Percentiles rank a stretch among this genome's conserved stretches.
Evolutionary conservation across 2,888 invertebrate genomes (phyloP).

Genomic region (Thyatira batis): DNA sequence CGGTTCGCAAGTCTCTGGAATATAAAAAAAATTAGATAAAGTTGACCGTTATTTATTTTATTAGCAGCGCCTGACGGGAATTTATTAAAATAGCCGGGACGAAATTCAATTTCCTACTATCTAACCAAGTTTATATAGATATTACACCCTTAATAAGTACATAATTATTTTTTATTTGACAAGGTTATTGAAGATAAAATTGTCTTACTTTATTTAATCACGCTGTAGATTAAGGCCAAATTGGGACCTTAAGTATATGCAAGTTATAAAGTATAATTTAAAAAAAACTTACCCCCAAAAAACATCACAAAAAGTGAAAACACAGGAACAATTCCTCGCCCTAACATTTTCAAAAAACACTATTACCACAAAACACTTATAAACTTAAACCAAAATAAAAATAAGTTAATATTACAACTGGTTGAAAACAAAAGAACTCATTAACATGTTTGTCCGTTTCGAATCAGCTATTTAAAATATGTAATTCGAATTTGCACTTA

Average conservation of each 20-base stretch:
- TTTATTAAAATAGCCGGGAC: constrained; percentile 21
- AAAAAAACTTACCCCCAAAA: constrained; percentile 61
- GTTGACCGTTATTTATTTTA: constrained; percentile 1
- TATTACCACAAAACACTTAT: constrained; percentile 36
- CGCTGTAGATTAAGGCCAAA: no score
- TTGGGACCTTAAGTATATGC: no score
- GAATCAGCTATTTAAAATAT: constrained; percentile 12
- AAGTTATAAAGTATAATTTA: background rate
- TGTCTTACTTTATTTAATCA: no score
- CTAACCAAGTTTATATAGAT: background rate
- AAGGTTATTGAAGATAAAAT: no score
- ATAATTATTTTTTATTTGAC: no score
- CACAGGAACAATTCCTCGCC: constrained; percentile 45
- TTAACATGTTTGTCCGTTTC: background rate
- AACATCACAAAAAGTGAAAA: constrained; percentile 47
- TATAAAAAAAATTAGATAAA: background rate
- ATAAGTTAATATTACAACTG: constrained; percentile 5
- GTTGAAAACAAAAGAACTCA: constrained; percentile 3
- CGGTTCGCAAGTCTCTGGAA: background rate
- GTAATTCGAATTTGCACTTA: constrained; percentile 20
- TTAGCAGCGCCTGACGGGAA: constrained; percentile 13
- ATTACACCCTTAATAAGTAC: no score
- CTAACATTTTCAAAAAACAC: constrained; percentile 51
- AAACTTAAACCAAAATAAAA: constrained; percentile 11
- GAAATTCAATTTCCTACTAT: constrained; percentile 19